Evolutionary conservation across 2,113 vertebrate genomes (phyloP).

Genomic region (Beaufortia kweichowensis): DNA sequence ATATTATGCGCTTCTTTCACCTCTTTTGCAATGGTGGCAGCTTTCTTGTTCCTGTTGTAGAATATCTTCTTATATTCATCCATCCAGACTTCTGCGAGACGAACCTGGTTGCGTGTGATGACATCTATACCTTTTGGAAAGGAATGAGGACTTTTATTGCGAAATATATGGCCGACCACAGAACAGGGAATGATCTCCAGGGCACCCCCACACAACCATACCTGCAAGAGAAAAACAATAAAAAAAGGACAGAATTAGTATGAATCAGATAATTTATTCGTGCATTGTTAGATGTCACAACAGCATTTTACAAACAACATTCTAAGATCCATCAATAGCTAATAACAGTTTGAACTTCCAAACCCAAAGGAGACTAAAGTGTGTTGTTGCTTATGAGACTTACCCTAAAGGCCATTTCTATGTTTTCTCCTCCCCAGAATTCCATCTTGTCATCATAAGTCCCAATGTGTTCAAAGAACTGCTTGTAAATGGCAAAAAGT

Average conservation of each 20-base stretch:
- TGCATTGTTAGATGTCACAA: neutral
- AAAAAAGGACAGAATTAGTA: neutral
- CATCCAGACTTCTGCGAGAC: slow-evolving; percentile 89
- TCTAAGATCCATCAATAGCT: no score
- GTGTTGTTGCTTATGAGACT: slow-evolving; percentile 35
- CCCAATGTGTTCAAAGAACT: slow-evolving; percentile 84
- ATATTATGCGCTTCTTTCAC: slow-evolving; percentile 57
- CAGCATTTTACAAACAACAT: no score
- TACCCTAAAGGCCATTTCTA: slow-evolving; percentile 90
- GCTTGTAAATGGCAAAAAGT: slow-evolving; percentile 83
- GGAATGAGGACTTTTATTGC: slow-evolving; percentile 79
- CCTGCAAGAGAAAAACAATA: slow-evolving; percentile 61
- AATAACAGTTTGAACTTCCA: no score
- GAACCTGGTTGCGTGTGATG: slow-evolving; percentile 80
- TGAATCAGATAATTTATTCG: neutral
- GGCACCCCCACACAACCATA: slow-evolving; percentile 83
- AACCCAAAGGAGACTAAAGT: no score
- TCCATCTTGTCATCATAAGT: slow-evolving; percentile 88
- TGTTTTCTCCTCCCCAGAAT: slow-evolving; percentile 88
- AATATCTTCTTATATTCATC: slow-evolving; percentile 83
- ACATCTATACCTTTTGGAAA: slow-evolving; percentile 78
- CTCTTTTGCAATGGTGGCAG: slow-evolving; percentile 75
- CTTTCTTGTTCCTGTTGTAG: slow-evolving; percentile 79
- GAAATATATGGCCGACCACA: slow-evolving; percentile 85
- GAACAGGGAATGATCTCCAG: slow-evolving; percentile 87